phyloP scores from a whole-genome alignment of 1,140 invertebrate genomes.

The Achatina immaculata region DNA sequence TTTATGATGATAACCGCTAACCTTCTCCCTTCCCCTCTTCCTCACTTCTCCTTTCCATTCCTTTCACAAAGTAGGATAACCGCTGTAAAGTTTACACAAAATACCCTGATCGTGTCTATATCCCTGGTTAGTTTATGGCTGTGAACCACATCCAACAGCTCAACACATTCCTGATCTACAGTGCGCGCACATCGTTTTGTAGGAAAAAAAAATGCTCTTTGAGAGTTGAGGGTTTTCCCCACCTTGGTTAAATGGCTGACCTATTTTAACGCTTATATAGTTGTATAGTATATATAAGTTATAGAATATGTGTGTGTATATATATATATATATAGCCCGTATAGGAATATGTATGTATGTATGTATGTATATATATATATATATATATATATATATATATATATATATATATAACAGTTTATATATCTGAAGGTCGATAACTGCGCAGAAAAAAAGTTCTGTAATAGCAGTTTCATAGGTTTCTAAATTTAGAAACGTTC shows the following conservation, averaged over 20 bases:
- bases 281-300: background rate
- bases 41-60: background rate
- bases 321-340: background rate
- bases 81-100: too few species aligned
- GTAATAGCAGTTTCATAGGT: background rate
- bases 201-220: too few species aligned
- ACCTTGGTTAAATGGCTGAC: too few species aligned
- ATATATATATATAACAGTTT: slow-evolving; percentile 27
- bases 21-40: slow-evolving; percentile 6
- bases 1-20: too few species aligned
- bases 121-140: too few species aligned
- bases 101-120: too few species aligned
- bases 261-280: background rate
- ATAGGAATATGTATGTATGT: background rate
- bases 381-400: slow-evolving; percentile 29
- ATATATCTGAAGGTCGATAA: slow-evolving; percentile 6
- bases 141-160: too few species aligned
- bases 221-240: too few species aligned
- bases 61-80: too few species aligned
- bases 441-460: background rate
- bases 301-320: background rate
- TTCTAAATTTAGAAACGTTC: too few species aligned
- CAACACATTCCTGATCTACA: too few species aligned
- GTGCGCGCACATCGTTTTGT: too few species aligned
- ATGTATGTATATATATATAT: slow-evolving; percentile 11